Conservation (phyloP, 2,797 vertebrate species). For the Tadarida brasiliensis region DNA sequence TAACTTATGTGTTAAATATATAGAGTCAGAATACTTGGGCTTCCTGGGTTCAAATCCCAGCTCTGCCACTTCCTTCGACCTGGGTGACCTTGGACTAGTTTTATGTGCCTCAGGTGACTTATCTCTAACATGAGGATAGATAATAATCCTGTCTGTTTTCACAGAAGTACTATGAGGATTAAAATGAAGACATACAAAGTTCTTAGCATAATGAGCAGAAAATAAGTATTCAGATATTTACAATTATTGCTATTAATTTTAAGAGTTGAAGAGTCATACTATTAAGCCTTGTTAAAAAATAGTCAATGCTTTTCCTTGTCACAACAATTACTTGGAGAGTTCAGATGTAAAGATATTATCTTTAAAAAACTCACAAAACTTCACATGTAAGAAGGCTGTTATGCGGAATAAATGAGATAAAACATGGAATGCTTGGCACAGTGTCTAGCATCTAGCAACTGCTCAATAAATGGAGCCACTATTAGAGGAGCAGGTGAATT, state of each 20-base stretch:
- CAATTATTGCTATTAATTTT: neutral
- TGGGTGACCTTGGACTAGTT: neutral
- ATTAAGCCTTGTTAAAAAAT: constrained; percentile 25
- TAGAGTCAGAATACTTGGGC: neutral
- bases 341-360: neutral
- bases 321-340: neutral
- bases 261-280: neutral
- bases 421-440: neutral
- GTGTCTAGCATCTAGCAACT: neutral
- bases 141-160: neutral
- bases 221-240: constrained; percentile 24
- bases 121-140: neutral
- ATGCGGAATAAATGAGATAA: neutral
- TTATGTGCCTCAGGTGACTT: neutral
- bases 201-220: neutral
- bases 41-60: constrained; percentile 45
- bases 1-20: neutral
- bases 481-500: neutral
- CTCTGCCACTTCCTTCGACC: neutral
- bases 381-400: neutral
- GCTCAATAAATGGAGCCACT: neutral
- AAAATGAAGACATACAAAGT: constrained; percentile 26
- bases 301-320: constrained; percentile 4
- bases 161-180: neutral
- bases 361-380: neutral